Evolutionary conservation across 2,888 invertebrate species (phyloP), one percentile per base, ranked within the genome.

Genomic region (Drosophila pseudotalamancana): DNA sequence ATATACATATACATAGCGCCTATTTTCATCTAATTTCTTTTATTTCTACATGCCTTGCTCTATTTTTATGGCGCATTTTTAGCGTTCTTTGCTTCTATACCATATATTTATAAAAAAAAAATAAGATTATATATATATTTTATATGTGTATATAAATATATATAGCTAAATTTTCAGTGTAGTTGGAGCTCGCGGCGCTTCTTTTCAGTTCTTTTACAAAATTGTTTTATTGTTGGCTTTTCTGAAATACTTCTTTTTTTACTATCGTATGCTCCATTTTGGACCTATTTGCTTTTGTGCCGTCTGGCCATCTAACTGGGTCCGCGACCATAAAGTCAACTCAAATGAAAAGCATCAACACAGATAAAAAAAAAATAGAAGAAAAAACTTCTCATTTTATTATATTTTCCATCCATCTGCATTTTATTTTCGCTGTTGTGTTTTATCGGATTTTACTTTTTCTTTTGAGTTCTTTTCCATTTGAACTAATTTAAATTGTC

Each of bases 11-110:
- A n/a, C 74, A 78, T 75, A 75, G 83, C 59, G 61, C 83, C 76
- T 86, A 86, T 80, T 80, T 86, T 86, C 80, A 83, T 80, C 69
- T 86, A 86, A 83, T 80, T 80, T 85, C 77, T 72, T 70, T 85
- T 59, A 86, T 83, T 80, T 86, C 69, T 65, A 78, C 86, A 82
- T 66, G 83, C 57, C 66, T 71, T 67, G 82, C 78, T 83, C 87
- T 83, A 87, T 83, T 83, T 83, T 71, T 70, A 79, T 85, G 54
- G 64, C 57, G 85, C 81, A 80, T 87, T 72, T 81, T 84, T 77
- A 74, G 81, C 81, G 87, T 69, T 69, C 62, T 68, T 68, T 62
- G 67, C 66, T 50, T 48, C 70, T 60, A 60, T 63, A 69, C 65
- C 72, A 64, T 54, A 65, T 54, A 73, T 50, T 72, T 48, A 67